These are phyloP conservation scores for Sinhomidia bicolor DNA, from an alignment of 2,888 invertebrate species.

Conservation along the genomic window DNA sequence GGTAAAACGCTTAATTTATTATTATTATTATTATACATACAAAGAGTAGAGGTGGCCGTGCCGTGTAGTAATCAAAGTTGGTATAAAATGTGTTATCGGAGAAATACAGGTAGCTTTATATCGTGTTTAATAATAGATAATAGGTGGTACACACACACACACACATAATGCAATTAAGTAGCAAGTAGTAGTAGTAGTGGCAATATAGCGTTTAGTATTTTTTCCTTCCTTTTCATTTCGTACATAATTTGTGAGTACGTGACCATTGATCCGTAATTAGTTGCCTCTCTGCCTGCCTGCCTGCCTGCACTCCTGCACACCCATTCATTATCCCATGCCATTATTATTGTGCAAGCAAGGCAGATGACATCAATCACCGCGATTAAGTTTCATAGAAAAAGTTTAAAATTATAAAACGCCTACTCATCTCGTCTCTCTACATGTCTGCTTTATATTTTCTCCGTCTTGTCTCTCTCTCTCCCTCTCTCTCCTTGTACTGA, in stretches of 20 bases:
- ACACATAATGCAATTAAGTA: constrained; percentile 10
- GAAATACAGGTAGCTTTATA: constrained; percentile 16
- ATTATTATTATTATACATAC: neutral
- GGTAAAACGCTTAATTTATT: neutral
- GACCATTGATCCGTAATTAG: constrained; percentile 52
- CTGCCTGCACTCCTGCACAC: neutral
- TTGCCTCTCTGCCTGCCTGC: neutral
- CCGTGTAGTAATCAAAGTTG: neutral
- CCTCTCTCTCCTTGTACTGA: neutral
- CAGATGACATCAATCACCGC: neutral
- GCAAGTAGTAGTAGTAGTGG: too few species aligned
- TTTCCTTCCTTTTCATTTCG: constrained; percentile 38
- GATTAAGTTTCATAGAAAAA: neutral
- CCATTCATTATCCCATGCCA: neutral
- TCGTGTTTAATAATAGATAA: neutral
- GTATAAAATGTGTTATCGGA: neutral
- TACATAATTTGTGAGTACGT: constrained; percentile 45
- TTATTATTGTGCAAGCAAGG: constrained; percentile 24
- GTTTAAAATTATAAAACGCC: neutral
- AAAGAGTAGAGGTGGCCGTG: neutral
- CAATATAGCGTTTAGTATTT: constrained; percentile 26
- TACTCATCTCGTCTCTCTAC: neutral
- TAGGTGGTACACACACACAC: too few species aligned
- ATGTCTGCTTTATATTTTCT: neutral
- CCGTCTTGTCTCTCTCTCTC: neutral